These are phyloP conservation scores for Hypercompe scribonia DNA, from an alignment of 2,888 invertebrate genomes.

Conservation along the genomic window DNA sequence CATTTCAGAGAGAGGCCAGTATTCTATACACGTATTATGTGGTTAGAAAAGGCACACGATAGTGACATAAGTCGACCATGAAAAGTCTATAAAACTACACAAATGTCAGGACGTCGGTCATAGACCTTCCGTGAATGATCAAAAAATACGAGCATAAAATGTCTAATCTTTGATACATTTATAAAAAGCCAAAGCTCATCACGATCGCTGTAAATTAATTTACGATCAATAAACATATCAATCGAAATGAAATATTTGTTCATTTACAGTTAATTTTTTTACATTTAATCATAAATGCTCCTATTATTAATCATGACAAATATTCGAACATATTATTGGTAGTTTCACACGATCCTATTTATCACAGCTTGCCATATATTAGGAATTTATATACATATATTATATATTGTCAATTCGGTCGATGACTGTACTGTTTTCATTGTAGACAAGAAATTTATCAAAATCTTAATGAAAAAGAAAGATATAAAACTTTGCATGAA, in stretches of 20 bases:
- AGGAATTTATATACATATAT: neutral
- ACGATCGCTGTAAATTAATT: conserved; percentile 35
- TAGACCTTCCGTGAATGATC: conserved; percentile 8
- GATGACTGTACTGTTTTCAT: neutral
- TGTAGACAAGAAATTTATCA: neutral
- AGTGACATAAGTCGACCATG: too few relatives aligned
- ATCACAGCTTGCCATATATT: conserved; percentile 8
- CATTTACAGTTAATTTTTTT: neutral
- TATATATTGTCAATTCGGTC: neutral
- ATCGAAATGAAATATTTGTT: conserved; percentile 29
- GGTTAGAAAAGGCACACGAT: too few relatives aligned
- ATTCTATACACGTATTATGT: too few relatives aligned
- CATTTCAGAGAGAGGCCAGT: too few relatives aligned
- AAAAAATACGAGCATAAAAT: neutral
- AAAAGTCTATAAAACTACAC: neutral
- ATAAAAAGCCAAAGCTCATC: conserved; percentile 27
- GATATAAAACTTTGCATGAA: neutral
- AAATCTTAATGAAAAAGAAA: neutral
- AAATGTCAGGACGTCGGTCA: neutral
- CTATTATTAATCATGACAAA: conserved; percentile 5
- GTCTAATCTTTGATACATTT: conserved; percentile 27
- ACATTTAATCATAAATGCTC: conserved; percentile 10
- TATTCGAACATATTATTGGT: neutral
- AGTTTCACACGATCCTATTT: neutral
- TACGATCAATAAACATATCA: conserved; percentile 26